phyloP scores from a whole-genome alignment of 2,113 vertebrate species.

The Dendropsophus ebraccatus region DNA sequence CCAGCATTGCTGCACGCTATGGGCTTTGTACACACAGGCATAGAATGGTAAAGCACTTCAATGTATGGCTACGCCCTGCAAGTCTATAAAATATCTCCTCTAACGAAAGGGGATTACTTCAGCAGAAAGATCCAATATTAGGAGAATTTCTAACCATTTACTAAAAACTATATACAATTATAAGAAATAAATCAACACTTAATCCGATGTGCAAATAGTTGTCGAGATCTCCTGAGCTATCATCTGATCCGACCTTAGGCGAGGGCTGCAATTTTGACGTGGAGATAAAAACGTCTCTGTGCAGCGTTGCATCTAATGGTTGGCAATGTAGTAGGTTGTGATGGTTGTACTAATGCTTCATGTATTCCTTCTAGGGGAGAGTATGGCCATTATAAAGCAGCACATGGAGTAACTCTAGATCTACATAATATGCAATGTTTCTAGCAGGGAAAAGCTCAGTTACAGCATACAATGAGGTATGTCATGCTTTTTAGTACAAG shows the following conservation, averaged over 20 bases:
- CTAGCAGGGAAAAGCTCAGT: not conserved
- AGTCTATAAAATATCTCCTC: not conserved
- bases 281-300: no score
- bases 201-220: no score
- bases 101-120: not conserved
- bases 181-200: no score
- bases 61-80: conserved; percentile 25
- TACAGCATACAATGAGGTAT: no score
- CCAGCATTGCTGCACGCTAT: conserved; percentile 31
- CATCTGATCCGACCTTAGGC: no score
- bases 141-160: not conserved
- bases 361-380: not conserved
- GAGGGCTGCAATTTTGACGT: no score
- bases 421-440: not conserved
- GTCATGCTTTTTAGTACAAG: no score
- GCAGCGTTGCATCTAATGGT: no score
- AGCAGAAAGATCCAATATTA: not conserved
- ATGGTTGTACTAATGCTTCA: no score
- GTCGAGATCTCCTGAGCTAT: no score
- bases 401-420: not conserved
- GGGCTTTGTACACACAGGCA: conserved; percentile 32
- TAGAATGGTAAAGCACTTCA: not conserved
- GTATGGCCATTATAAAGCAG: not conserved
- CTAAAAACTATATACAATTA: not conserved
- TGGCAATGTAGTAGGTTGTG: no score